Evolutionary conservation across 2,888 invertebrate genomes (phyloP), one percentile per base, ranked within the genome.

Genomic region (Serrognathus titanus): DNA sequence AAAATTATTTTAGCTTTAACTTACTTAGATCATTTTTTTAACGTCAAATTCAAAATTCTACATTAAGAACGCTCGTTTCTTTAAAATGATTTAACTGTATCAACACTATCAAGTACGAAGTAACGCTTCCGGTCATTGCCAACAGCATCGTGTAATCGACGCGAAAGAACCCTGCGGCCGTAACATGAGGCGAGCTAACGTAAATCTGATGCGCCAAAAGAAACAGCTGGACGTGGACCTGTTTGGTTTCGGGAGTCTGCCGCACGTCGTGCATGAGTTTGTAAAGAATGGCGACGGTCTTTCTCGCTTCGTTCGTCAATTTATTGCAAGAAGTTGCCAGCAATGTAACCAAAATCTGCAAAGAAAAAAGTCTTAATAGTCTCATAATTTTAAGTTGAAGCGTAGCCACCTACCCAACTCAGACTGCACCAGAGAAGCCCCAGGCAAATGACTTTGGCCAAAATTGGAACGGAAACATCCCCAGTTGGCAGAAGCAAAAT

Each of bases 111-210:
- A 48, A 35, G 35, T 48, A 48, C 10, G 48, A 48, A 11, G 36
- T 48, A 10, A 48, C 36, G 12, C 36, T 13, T 8, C 24, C 12
- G 13, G 35, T 31, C 11, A 48, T 31, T n/a, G 48, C 35, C 31
- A 48, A 48, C 48, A 48, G 36, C 48, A 48, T 48, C 31, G 48
- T 48, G 31, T 48, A 48, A 35, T 48, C 48, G 10, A 48, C 48
- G 20, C 31, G 10, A 36, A 48, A 48, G 2, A 48, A 48, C n/a
- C 48, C 48, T 7, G 48, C 48, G 13, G 48, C 48, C 11, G 48
- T 31, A 5, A 48, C 35, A 1, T 48, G 48, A 10, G 48, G 48
- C 20, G 48, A 48, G 10, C 9, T 9, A 3, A 48, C 31, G n/a
- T 24, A 10, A n/a, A 35, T 48, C 36, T 31, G 20, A 13, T 48